Evolutionary conservation across 2,888 invertebrate species (phyloP), one percentile per base, ranked within the genome.

Genomic region (Oegoconia quadripuncta): DNA sequence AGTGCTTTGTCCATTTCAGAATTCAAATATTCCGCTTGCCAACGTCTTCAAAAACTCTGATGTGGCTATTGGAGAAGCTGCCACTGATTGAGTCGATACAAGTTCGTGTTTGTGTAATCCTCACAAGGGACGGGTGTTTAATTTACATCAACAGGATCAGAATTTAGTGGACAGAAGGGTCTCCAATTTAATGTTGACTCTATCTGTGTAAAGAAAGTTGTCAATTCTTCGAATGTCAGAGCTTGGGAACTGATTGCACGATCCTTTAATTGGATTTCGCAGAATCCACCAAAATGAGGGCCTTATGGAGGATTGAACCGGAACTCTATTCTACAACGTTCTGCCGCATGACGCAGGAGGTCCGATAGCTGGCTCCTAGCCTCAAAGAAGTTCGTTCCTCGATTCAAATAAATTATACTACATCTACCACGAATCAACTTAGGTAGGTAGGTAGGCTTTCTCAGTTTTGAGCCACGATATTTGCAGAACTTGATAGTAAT

Each of bases 61-160:
- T 22, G 22, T 2, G 9, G 2, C 2, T 22, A 9, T 22, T 22
- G 22, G 3, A 22, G 22, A 5, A 22, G 22, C 6, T 22, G 22
- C 22, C 22, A 22, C 2, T 9, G 22, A 2, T 2, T 3, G 7
- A 22, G 5, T 22, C 22, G 2, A 4, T 22, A 3, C 2, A 22
- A 2, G 7, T 22, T 22, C 2, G 9, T 4, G 22, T 22, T 22
- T 3, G 22, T 3, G 2, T 3, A 22, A 15, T 38, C 23, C 23
- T 30, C 29, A 20, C 38, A 36, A 2, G 42, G 42, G 6, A 36
- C 37, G 17, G 39, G 7, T 17, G 6, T 14, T 39, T 13, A 27
- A 32, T 41, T 20, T 27, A 41, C 36, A 14, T 44, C 41, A 8
- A 41, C 35, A 1, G 39, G 41, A 27, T 41, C 37, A n/a, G 36